phyloP scores from a whole-genome alignment of 2,888 invertebrate genomes.

The Platycheirus albimanus region DNA sequence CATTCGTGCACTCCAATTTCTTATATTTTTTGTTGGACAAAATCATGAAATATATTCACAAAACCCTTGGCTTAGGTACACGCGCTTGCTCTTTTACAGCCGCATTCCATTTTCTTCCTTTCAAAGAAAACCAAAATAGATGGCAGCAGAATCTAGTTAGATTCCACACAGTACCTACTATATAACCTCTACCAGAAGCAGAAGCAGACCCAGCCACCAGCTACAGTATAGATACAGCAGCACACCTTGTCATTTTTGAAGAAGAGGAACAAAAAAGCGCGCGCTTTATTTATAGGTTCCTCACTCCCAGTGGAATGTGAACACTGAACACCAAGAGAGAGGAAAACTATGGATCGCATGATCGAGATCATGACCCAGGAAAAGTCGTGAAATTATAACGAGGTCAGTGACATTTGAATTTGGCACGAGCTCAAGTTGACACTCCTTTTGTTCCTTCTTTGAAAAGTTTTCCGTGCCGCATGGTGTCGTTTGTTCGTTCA shows the following conservation, averaged over 20 bases:
- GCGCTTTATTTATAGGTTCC: constrained; percentile 68
- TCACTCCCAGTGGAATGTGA: constrained; percentile 45
- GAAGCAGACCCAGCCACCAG: neutral
- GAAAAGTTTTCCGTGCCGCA: constrained; percentile 24
- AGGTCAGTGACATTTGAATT: constrained; percentile 73
- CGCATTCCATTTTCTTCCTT: constrained; percentile 60
- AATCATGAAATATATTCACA: constrained; percentile 49
- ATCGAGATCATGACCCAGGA: constrained; percentile 82
- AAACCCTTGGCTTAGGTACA: constrained; percentile 49
- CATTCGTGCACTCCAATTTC: constrained; percentile 47
- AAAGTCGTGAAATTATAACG: constrained; percentile 80
- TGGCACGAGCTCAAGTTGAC: constrained; percentile 69
- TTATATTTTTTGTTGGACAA: constrained; percentile 20
- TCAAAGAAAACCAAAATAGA: constrained; percentile 52
- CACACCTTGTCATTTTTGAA: constrained; percentile 67
- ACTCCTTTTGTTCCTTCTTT: constrained; percentile 34
- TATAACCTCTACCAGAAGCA: neutral
- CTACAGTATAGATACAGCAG: too few relatives aligned
- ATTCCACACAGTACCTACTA: constrained; percentile 14
- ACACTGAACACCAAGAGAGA: constrained; percentile 4
- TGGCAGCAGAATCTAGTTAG: constrained; percentile 48
- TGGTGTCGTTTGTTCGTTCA: too few relatives aligned
- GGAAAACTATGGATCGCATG: constrained; percentile 64
- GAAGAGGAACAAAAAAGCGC: constrained; percentile 38
- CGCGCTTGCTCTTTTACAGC: constrained; percentile 58